phyloP scores from a whole-genome alignment of 2,888 invertebrate genomes.

The Adelognathus sp. region DNA sequence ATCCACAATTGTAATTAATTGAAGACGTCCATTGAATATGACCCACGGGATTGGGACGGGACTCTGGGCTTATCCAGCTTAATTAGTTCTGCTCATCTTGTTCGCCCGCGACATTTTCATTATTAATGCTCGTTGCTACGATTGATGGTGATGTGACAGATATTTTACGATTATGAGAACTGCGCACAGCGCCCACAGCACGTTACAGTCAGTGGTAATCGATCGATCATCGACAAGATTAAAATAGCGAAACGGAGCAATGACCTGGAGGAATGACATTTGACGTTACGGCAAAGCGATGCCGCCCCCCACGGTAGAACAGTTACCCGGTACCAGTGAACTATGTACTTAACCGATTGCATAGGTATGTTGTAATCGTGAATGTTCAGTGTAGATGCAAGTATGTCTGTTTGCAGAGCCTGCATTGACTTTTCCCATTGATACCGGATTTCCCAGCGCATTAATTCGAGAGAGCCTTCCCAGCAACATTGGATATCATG shows the following conservation, averaged over 20 bases:
- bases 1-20: background rate
- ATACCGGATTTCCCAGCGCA: too few relatives aligned
- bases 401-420: too few relatives aligned
- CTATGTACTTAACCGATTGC: too few relatives aligned
- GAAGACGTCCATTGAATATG: conserved; percentile 15
- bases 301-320: too few relatives aligned
- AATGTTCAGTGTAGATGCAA: too few relatives aligned
- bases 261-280: background rate
- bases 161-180: background rate
- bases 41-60: conserved; percentile 23
- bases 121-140: conserved; percentile 1
- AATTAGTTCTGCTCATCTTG: conserved; percentile 12
- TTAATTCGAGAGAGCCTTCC: too few relatives aligned
- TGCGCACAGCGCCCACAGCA: background rate
- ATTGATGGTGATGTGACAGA: background rate
- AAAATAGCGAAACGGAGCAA: too few relatives aligned
- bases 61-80: background rate
- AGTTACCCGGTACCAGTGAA: too few relatives aligned
- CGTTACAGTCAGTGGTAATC: background rate
- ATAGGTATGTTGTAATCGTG: background rate
- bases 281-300: too few relatives aligned
- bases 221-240: background rate
- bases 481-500: too few relatives aligned
- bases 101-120: conserved; percentile 8
- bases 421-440: too few relatives aligned